Evolutionary conservation across 1,140 invertebrate genomes (phyloP).

Genomic region (Penaeus japonicus): DNA sequence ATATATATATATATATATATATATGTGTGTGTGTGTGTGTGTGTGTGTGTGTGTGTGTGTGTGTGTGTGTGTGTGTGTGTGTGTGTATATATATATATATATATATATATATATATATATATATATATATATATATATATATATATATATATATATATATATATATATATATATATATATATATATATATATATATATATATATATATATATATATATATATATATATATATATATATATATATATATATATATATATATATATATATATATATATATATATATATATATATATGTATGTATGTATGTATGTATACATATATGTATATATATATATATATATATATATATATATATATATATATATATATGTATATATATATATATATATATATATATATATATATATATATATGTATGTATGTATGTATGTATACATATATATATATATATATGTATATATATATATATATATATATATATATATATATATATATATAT

Average conservation of each 20-base stretch:
- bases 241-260: neutral
- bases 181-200: neutral
- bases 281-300: neutral
- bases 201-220: neutral
- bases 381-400: too few relatives aligned
- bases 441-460: too few relatives aligned
- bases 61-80: too few relatives aligned
- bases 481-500: too few relatives aligned
- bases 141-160: neutral
- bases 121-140: neutral
- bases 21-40: too few relatives aligned
- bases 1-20: too few relatives aligned
- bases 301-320: neutral
- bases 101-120: neutral
- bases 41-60: too few relatives aligned
- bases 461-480: too few relatives aligned
- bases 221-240: constrained; percentile 1
- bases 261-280: neutral
- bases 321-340: neutral
- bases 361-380: neutral
- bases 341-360: neutral
- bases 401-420: too few relatives aligned
- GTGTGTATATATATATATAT: neutral
- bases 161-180: neutral
- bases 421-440: too few relatives aligned